Base-by-base conservation (phyloP, 1,140 invertebrate species). In the Drosophila parvula region DNA sequence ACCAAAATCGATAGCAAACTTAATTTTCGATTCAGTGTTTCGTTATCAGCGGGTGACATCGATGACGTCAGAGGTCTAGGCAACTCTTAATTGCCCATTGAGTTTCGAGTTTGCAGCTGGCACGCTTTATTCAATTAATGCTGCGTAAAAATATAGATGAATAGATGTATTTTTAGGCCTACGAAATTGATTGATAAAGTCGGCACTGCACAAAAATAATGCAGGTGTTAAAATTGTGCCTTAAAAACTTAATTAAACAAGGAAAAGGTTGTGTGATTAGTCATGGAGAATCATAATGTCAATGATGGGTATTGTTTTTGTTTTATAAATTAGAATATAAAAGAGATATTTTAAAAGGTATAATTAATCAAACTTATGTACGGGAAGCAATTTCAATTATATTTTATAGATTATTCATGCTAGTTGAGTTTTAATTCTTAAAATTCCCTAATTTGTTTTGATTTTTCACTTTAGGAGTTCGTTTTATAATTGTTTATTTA, bases 1-100 rank as follows among this genome's bases (percentile, higher is more conserved):
- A 71, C 48, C 56, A 48, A 86, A 75, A 90, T 90, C 84, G 84
- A 88, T 89, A 83, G 82, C 65, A 48, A 88, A 88, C 77, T 81
- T 89, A 78, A 84, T 89, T 89, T 84, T 81, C 59, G 57, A 75
- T 63, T 71, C 61, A 83, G 0, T 53, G 64, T 78, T 38, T 47
- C 27, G 62, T 82, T 86, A 86, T 85, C 82, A 71, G 79, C 68
- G 61, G 60, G 43, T 57, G 61, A 56, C 70, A 67, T 65, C 73
- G 45, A 55, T 88, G 83, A 88, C 80, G 83, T 88, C 84, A 88
- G 36, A 38, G 47, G 38, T 47, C 34, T 30, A 30, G 53, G 47
- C 36, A 45, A 53, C 63, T 18, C 62, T 10, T 79, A 82, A 86
- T 86, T 86, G 83, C 61, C 71, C 82, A 86, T 88, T 88, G 71